Conservation (phyloP, 1,140 invertebrate species). For the Oedothorax gibbosus region DNA sequence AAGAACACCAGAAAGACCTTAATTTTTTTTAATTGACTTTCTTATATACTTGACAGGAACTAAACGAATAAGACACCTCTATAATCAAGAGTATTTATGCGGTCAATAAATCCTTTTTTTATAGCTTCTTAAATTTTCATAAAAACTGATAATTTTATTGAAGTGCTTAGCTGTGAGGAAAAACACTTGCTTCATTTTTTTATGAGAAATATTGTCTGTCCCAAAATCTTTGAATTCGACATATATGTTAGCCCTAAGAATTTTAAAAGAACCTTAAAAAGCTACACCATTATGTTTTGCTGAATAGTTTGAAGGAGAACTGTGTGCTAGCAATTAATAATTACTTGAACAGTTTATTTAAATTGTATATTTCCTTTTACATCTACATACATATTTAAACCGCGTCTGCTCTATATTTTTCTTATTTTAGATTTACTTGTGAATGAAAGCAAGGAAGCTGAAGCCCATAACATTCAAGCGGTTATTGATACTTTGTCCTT, state of each 20-base stretch:
- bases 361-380: not conserved
- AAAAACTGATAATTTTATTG: too few relatives aligned
- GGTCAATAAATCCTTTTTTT: too few relatives aligned
- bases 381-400: too few relatives aligned
- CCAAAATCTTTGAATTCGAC: not conserved
- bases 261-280: not conserved
- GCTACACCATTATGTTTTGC: not conserved
- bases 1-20: too few relatives aligned
- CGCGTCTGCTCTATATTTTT: too few relatives aligned
- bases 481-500: slow-evolving; percentile 57
- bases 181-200: not conserved
- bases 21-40: too few relatives aligned
- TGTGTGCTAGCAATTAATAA: not conserved
- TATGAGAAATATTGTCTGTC: not conserved
- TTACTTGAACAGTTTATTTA: not conserved
- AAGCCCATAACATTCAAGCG: slow-evolving; percentile 58
- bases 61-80: too few relatives aligned
- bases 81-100: too few relatives aligned
- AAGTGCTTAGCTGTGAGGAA: not conserved
- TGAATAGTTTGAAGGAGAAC: not conserved
- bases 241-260: not conserved
- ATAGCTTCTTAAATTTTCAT: too few relatives aligned
- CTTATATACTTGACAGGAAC: too few relatives aligned
- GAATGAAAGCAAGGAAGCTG: slow-evolving; percentile 14
- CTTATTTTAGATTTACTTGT: slow-evolving; percentile 22